These are phyloP conservation scores for Parasteatoda tepidariorum DNA, from an alignment of 1,140 invertebrate genomes.

Conservation along the genomic window DNA sequence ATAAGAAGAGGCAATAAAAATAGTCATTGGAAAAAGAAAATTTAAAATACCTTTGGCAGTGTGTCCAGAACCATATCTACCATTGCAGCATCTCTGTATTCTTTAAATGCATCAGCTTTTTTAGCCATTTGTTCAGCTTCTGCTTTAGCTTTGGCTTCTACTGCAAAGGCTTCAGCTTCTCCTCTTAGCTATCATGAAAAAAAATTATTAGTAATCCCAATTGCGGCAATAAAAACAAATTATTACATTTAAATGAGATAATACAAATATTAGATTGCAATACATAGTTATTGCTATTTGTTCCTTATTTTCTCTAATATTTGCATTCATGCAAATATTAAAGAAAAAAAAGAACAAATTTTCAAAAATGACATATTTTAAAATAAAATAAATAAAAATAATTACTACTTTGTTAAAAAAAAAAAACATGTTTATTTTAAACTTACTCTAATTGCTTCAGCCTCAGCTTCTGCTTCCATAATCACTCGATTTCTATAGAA, in stretches of 20 bases:
- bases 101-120: slow-evolving; percentile 95
- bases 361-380: too few species aligned
- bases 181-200: slow-evolving; percentile 69
- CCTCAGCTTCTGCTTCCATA: slow-evolving; percentile 92
- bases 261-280: background rate
- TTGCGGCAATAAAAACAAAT: background rate
- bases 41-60: slow-evolving; percentile 82
- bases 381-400: too few species aligned
- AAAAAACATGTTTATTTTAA: too few species aligned
- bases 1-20: background rate
- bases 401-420: too few species aligned
- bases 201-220: slow-evolving; percentile 2
- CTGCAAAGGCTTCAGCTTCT: slow-evolving; percentile 93
- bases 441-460: slow-evolving; percentile 81
- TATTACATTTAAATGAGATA: background rate
- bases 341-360: too few species aligned
- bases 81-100: slow-evolving; percentile 96
- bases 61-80: slow-evolving; percentile 96
- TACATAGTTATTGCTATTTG: too few species aligned
- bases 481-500: slow-evolving; percentile 72
- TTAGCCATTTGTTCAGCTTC: slow-evolving; percentile 96
- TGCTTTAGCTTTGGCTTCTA: slow-evolving; percentile 92
- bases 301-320: background rate
- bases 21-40: background rate
- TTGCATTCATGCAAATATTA: background rate